Evolutionary conservation across 2,797 vertebrate genomes (phyloP).

Genomic region (Pantherophis alleghaniensis): DNA sequence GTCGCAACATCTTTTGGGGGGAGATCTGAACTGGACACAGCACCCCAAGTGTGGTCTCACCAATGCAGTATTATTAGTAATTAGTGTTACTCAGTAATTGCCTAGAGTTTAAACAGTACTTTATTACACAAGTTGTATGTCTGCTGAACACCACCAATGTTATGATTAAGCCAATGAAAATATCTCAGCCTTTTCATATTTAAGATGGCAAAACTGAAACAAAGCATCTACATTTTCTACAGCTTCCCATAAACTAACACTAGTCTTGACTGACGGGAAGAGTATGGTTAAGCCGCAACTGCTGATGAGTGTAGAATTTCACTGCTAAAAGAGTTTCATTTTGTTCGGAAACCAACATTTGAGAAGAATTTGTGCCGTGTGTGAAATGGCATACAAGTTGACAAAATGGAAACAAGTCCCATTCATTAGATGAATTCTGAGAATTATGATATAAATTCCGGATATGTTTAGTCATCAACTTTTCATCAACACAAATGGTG

Average conservation of each 20-base stretch:
- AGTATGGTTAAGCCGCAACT: slow-evolving; percentile 5
- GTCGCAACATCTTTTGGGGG: not conserved
- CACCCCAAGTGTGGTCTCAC: not conserved
- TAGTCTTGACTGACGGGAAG: slow-evolving; percentile 62
- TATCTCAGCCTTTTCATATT: not conserved
- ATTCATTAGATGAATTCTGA: slow-evolving; percentile 72
- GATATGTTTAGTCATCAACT: slow-evolving; percentile 67
- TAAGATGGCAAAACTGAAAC: slow-evolving; percentile 8
- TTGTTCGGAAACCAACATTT: slow-evolving; percentile 47
- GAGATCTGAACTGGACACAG: not conserved
- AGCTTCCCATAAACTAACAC: slow-evolving; percentile 68
- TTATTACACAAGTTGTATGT: not conserved
- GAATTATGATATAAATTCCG: slow-evolving; percentile 63
- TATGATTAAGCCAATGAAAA: not conserved
- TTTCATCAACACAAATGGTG: slow-evolving; percentile 51
- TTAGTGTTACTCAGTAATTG: not conserved
- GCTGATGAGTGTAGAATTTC: slow-evolving; percentile 50
- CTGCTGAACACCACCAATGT: slow-evolving; percentile 19
- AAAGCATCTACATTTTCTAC: not conserved
- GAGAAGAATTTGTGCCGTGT: slow-evolving; percentile 41
- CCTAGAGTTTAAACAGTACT: not conserved
- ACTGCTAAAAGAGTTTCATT: slow-evolving; percentile 54
- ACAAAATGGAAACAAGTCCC: slow-evolving; percentile 54
- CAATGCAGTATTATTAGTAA: not conserved
- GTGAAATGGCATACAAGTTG: slow-evolving; percentile 39